These are phyloP conservation scores for Cetoscarus ocellatus DNA, from an alignment of 2,797 vertebrate genomes.

Conservation along the genomic window DNA sequence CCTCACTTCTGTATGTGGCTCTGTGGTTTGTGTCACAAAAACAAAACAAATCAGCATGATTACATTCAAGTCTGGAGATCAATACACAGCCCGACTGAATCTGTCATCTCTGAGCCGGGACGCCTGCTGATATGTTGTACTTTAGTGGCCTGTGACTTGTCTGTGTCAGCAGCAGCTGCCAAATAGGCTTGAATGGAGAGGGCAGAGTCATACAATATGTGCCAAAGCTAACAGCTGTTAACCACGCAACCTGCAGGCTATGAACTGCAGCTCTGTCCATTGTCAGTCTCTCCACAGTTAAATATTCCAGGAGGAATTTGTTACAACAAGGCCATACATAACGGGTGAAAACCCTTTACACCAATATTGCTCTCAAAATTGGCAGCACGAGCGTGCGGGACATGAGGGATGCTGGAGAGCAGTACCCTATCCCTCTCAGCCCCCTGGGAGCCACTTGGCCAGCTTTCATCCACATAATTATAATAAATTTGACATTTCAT, in stretches of 20 bases:
- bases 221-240: slow-evolving; percentile 89
- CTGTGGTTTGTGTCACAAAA: slow-evolving; percentile 7
- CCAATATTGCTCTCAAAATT: slow-evolving; percentile 99
- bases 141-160: slow-evolving; percentile 76
- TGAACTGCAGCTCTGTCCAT: slow-evolving; percentile 84
- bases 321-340: slow-evolving; percentile 94
- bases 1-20: neutral
- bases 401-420: slow-evolving; percentile 97
- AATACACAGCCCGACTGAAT: slow-evolving; percentile 66
- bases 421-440: slow-evolving; percentile 98
- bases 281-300: slow-evolving; percentile 93
- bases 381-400: slow-evolving; percentile 98
- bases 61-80: slow-evolving; percentile 55
- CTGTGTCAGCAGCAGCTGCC: slow-evolving; percentile 81
- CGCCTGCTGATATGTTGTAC: slow-evolving; percentile 63
- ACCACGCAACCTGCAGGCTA: slow-evolving; percentile 86
- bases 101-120: slow-evolving; percentile 70
- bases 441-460: slow-evolving; percentile 99
- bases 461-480: slow-evolving; percentile 99
- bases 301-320: slow-evolving; percentile 99
- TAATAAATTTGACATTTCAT: slow-evolving; percentile 99
- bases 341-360: slow-evolving; percentile 94
- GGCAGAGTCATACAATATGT: slow-evolving; percentile 78
- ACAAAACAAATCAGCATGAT: slow-evolving; percentile 53
- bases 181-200: slow-evolving; percentile 82